A percentile compares a stretch with the other conserved stretches of the same genome.
phyloP scores from a whole-genome alignment of 2,888 invertebrate species.

The Coleophora deauratella region DNA sequence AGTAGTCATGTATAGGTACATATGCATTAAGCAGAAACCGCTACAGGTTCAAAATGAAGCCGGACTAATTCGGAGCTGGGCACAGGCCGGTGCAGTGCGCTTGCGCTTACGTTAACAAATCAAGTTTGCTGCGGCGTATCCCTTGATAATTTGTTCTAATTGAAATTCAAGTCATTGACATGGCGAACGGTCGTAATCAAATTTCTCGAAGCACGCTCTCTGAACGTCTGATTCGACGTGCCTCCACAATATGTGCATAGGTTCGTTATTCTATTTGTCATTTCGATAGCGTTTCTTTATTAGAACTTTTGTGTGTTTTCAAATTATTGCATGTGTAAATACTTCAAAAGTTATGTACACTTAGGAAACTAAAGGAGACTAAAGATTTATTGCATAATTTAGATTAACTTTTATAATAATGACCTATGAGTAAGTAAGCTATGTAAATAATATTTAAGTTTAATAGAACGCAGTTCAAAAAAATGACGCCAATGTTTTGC shows the following conservation, averaged over 20 bases:
- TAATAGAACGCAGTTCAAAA: too few relatives aligned
- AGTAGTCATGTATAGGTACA: neutral
- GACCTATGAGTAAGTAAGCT: too few relatives aligned
- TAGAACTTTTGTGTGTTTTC: too few relatives aligned
- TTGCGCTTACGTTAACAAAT: conserved; percentile 59
- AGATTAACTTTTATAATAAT: too few relatives aligned
- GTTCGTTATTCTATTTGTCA: too few relatives aligned
- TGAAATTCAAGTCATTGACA: conserved; percentile 81
- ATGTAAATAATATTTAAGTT: too few relatives aligned
- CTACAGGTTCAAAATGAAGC: conserved; percentile 18
- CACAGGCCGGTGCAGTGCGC: conserved; percentile 25
- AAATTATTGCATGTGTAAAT: too few relatives aligned
- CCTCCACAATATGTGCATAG: conserved; percentile 2
- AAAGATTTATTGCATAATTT: too few relatives aligned
- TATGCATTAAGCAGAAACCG: conserved; percentile 7
- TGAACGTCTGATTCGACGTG: conserved; percentile 23
- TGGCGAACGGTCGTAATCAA: conserved; percentile 73
- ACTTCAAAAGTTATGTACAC: too few relatives aligned
- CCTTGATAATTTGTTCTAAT: conserved; percentile 77
- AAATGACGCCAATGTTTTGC: too few relatives aligned
- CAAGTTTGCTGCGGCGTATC: conserved; percentile 63
- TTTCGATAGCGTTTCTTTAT: too few relatives aligned
- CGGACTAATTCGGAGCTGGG: conserved; percentile 20
- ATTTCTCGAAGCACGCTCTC: conserved; percentile 49
- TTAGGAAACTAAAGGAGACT: too few relatives aligned